phyloP scores from a whole-genome alignment of 2,113 vertebrate species.

The Ptyas mucosa region DNA sequence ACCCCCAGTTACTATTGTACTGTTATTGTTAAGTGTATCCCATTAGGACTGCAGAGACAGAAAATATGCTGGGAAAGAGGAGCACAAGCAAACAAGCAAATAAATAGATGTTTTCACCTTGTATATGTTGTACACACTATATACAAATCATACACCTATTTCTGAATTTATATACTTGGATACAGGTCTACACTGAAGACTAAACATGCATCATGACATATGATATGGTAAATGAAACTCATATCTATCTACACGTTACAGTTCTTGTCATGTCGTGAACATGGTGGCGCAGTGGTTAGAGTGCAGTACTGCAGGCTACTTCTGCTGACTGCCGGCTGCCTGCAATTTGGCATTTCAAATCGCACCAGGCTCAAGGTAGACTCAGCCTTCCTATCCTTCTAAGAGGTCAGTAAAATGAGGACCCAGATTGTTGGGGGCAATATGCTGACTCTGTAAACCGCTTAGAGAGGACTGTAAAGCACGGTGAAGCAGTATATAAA shows the following conservation, averaged over 20 bases:
- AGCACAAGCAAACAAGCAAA: not conserved
- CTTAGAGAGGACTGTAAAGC: no score
- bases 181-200: not conserved
- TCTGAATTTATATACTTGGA: not conserved
- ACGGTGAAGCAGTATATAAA: no score
- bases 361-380: no score
- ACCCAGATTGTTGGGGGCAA: no score
- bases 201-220: not conserved
- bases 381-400: no score
- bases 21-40: not conserved
- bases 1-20: not conserved
- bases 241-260: not conserved
- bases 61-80: not conserved
- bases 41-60: not conserved
- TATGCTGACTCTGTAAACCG: no score
- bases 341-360: no score
- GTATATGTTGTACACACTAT: not conserved
- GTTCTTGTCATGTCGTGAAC: not conserved
- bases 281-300: no score
- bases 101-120: not conserved
- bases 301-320: no score
- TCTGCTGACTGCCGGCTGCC: no score
- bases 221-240: not conserved
- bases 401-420: no score
- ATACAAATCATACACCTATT: not conserved